These are phyloP conservation scores for Lasiurus cinereus DNA, from an alignment of 2,113 vertebrate species.

Conservation along the genomic window DNA sequence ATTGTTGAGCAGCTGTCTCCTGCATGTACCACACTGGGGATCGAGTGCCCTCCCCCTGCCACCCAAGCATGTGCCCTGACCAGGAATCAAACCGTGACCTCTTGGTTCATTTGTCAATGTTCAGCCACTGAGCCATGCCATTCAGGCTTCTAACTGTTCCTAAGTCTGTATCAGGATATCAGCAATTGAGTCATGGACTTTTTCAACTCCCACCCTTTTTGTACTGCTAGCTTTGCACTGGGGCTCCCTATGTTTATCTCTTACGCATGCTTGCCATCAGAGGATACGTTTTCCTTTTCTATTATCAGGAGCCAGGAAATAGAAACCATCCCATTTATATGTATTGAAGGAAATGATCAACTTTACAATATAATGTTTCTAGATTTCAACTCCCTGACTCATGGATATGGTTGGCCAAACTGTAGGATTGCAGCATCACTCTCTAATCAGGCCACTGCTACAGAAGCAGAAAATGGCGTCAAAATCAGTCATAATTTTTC, in stretches of 20 bases:
- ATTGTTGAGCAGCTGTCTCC: no score
- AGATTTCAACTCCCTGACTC: not conserved
- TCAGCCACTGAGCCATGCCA: no score
- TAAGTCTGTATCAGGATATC: not conserved
- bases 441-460: not conserved
- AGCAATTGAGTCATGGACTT: not conserved
- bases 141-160: no score
- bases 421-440: not conserved
- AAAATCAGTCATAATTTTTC: not conserved
- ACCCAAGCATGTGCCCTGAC: no score
- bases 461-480: not conserved
- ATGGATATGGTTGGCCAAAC: not conserved
- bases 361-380: not conserved
- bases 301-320: slow-evolving; percentile 20
- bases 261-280: not conserved
- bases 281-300: not conserved
- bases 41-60: no score
- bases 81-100: no score
- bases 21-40: no score
- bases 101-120: no score
- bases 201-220: not conserved
- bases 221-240: not conserved
- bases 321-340: not conserved
- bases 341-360: slow-evolving; percentile 24
- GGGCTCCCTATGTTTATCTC: not conserved